Conservation (phyloP, 2,113 vertebrate genomes). For the Menura novaehollandiae region DNA sequence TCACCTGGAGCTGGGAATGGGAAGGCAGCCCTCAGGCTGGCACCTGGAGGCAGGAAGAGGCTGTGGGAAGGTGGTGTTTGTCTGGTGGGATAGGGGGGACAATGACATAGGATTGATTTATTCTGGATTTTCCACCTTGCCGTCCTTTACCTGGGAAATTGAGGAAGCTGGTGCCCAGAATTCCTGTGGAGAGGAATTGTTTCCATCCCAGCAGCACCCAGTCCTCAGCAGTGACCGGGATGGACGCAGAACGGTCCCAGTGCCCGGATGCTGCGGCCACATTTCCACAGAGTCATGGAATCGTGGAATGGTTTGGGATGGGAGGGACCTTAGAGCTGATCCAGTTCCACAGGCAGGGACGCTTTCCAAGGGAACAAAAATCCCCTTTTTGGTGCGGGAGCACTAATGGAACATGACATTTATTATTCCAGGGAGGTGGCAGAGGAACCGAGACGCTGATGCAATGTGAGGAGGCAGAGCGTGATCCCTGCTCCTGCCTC, state of each 20-base stretch:
- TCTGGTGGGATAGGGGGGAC: background rate
- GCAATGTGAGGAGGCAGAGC: background rate
- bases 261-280: background rate
- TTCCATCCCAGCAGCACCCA: background rate
- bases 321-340: background rate
- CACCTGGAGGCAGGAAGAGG: background rate
- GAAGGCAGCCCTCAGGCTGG: background rate
- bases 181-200: background rate
- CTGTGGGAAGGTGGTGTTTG: background rate
- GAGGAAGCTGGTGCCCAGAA: background rate
- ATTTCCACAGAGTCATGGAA: background rate
- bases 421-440: background rate
- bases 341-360: background rate
- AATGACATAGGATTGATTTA: accelerated
- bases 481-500: background rate
- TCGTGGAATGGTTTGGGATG: background rate
- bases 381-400: background rate
- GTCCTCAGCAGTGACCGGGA: background rate
- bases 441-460: background rate
- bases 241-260: background rate
- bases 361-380: background rate
- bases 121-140: no score
- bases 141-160: accelerated
- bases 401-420: background rate
- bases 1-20: background rate